Evolutionary conservation across 2,888 invertebrate species (phyloP), one percentile per base, ranked within the genome.

Genomic region (Epsilonema sp.): DNA sequence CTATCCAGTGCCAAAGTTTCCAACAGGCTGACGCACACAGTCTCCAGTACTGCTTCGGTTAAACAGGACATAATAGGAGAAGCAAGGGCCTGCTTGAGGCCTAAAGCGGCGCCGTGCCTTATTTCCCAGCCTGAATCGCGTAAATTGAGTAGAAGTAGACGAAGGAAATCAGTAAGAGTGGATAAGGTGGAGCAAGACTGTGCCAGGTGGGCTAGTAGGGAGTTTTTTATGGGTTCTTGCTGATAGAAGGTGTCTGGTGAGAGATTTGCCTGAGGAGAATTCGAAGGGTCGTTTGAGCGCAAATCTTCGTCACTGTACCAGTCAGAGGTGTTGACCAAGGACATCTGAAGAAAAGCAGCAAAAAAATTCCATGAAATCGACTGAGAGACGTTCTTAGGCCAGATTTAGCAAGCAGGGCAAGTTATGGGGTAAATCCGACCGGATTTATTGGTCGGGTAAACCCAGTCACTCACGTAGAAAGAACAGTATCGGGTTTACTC

Each of bases 1-100:
- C 73, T 76, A 67, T 97, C 97, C 19, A 97, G 70, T 0, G 89
- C 85, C 19, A 97, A 72, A 0, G 97, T 89, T 65, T 87, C 87
- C 0, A 90, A 70, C 41, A 92, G 67, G 11, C 51, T 54, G 37
- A 41, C 22, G 3, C 11, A 23, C 26, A n/a, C 37, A 19, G 11
- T 20, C 5, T 11, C 24, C 5, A 19, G 19, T 13, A 16, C 8
- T 26, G 21, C 13, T n/a, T n/a, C n/a, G n/a, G n/a, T n/a, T n/a
- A n/a, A n/a, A n/a, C n/a, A n/a, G n/a, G n/a, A n/a, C n/a, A n/a
- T n/a, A n/a, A n/a, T n/a, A n/a, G n/a, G n/a, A 13, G 8, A 11
- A n/a, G 13, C 5, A 8, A 31, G n/a, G 11, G 21, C 3, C 16
- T 25, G 13, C 22, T 37, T 44, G 8, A 44, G 13, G 4, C 13